phyloP scores from a whole-genome alignment of 2,797 vertebrate genomes.

The Cossypha polioptera region DNA sequence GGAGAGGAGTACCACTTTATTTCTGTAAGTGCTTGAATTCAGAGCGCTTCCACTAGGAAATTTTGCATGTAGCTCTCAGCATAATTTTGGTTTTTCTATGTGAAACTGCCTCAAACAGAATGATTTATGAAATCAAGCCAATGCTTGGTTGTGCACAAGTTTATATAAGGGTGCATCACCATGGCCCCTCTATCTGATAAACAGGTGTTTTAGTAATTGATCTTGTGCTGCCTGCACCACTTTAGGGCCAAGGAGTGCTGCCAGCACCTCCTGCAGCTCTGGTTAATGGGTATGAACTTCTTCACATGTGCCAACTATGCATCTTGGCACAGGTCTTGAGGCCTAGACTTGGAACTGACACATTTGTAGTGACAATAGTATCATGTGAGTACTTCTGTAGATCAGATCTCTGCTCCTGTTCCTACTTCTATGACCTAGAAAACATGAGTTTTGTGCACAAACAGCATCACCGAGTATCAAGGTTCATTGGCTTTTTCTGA shows the following conservation, averaged over 20 bases:
- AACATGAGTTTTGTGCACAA: background rate
- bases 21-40: background rate
- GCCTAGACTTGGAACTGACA: background rate
- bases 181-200: background rate
- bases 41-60: background rate
- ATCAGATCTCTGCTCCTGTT: background rate
- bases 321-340: background rate
- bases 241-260: background rate
- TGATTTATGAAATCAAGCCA: background rate
- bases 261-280: background rate
- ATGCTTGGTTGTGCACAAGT: background rate
- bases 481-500: background rate
- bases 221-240: background rate
- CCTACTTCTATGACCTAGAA: background rate
- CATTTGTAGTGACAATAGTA: background rate
- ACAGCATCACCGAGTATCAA: background rate
- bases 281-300: background rate
- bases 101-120: background rate
- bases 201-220: background rate
- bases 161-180: accelerated
- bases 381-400: background rate
- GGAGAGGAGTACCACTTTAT: background rate
- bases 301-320: background rate
- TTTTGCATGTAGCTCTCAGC: background rate
- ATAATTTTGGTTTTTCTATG: background rate